Evolutionary conservation across 2,888 invertebrate genomes (phyloP), one percentile per base, ranked within the genome.

Genomic region (Elmis aenea): DNA sequence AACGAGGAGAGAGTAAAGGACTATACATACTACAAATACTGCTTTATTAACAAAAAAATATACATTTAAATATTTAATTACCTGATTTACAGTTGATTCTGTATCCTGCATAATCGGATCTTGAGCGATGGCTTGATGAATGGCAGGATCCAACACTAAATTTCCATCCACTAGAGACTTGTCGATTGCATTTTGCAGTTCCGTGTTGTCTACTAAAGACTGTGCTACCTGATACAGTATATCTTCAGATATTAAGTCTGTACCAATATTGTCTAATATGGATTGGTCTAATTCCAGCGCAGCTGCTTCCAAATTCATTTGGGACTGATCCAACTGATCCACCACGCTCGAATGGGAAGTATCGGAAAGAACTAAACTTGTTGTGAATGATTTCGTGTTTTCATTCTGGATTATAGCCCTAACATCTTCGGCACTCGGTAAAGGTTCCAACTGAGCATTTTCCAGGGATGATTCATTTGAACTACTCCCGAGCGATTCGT

Each of bases 221-320:
- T 82, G 79, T 2, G 83, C 83, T n/a, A 83, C 83, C 64, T 83
- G 81, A 69, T 81, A 79, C 21, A 83, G 61, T 46, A 83, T 72
- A 63, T 83, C 83, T 48, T 82, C 83, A 1, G 82, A 77, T 30
- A 83, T 71, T 59, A 81, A 75, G 52, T 81, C 77, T n/a, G 78
- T 75, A 48, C 76, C 76, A 31, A 79, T 62, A 22, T 76, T 76
- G 46, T 72, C 77, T 16, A 79, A 58, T 45, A 78, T 61, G 42
- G 76, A 76, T 46, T 75, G 64, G 28, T 75, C 74, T 10, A 75
- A 72, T 10, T 78, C 78, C 38, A 79, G 65, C 14, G 76, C 75
- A 2, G 73, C 71, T 4, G 69, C 66, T 49, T 76, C 66, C 46
- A 77, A 69, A 49, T 65, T 72, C 52, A 76, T 65, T 22, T 68